These are phyloP conservation scores for Pentalonia nigronervosa DNA, from an alignment of 1,140 invertebrate genomes.

Conservation along the genomic window DNA sequence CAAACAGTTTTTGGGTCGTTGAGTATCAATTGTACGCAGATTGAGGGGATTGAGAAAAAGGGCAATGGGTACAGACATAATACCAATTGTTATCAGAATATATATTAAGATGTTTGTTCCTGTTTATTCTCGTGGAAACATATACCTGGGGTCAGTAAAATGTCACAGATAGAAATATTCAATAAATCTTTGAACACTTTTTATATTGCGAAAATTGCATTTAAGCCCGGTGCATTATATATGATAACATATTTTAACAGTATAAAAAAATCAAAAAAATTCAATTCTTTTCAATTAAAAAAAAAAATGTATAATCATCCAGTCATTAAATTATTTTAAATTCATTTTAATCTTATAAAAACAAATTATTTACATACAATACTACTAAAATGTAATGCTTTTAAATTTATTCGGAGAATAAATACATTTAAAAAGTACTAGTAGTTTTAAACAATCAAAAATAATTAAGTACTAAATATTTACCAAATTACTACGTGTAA, in stretches of 20 bases:
- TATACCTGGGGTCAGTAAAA: neutral
- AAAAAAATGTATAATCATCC: neutral
- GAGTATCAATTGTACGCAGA: neutral
- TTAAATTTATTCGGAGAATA: neutral
- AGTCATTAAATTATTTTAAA: neutral
- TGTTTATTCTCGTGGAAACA: neutral
- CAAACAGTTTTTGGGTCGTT: slow-evolving; percentile 7
- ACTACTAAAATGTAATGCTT: neutral
- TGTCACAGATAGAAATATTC: neutral
- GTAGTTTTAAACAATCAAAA: neutral
- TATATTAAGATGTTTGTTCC: slow-evolving; percentile 35
- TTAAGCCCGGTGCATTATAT: neutral
- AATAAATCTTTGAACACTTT: neutral
- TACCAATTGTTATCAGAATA: slow-evolving; percentile 21
- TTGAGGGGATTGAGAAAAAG: neutral
- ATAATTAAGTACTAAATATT: neutral
- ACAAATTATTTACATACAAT: neutral
- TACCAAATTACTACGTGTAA: neutral
- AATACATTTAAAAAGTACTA: neutral
- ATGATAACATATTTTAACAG: neutral
- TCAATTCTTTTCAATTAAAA: neutral
- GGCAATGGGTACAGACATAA: neutral
- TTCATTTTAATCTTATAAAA: too few species aligned
- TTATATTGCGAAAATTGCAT: neutral
- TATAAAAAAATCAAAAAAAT: neutral